Conservation (phyloP, 2,797 vertebrate genomes). For the Taenioides sp. region DNA sequence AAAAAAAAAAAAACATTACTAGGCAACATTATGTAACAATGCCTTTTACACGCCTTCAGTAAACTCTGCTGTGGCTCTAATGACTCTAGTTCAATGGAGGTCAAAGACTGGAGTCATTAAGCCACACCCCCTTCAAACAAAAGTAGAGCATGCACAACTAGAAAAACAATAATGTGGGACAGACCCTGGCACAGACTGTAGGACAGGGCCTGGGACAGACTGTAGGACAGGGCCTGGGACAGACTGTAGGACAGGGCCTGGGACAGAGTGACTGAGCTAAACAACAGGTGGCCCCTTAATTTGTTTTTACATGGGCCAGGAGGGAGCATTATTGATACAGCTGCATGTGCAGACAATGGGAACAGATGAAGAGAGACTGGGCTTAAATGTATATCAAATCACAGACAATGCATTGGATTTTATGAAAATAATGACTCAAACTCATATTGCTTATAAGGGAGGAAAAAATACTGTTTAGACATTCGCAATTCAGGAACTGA, state of each 20-base stretch:
- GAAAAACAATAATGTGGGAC: background rate
- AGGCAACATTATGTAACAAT: conserved; percentile 30
- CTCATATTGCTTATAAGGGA: background rate
- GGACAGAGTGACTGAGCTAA: conserved; percentile 18
- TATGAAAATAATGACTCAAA: background rate
- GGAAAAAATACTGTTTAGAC: background rate
- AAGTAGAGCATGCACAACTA: conserved; percentile 10
- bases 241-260: too few species aligned
- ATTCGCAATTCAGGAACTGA: background rate
- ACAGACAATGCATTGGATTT: background rate
- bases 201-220: too few species aligned
- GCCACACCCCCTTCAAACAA: conserved; percentile 14
- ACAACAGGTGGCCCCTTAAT: conserved; percentile 24
- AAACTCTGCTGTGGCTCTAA: background rate
- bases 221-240: background rate
- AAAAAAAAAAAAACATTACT: background rate
- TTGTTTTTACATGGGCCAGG: conserved; percentile 36
- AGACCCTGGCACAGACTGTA: too few species aligned
- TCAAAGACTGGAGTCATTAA: conserved; percentile 15
- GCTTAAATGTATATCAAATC: background rate
- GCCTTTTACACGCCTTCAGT: background rate
- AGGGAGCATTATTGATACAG: conserved; percentile 47
- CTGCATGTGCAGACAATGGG: conserved; percentile 18
- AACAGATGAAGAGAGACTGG: background rate
- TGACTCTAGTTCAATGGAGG: conserved; percentile 8